These are phyloP conservation scores for Grantiella picta DNA, from an alignment of 2,113 vertebrate species.

Conservation along the genomic window DNA sequence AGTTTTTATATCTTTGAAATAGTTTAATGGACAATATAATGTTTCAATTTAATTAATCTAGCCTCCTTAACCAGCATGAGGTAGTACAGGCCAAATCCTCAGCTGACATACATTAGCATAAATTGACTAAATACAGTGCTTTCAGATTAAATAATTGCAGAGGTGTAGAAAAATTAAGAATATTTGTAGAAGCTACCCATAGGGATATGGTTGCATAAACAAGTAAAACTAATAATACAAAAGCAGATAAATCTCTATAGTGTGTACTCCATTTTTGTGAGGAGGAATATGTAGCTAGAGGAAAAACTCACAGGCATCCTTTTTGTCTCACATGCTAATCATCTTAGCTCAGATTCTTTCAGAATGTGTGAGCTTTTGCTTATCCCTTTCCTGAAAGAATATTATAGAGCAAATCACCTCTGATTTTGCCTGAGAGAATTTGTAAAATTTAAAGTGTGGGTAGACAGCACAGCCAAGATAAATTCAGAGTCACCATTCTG, in stretches of 20 bases:
- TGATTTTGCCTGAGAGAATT: background rate
- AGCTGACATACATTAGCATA: background rate
- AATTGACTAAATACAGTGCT: background rate
- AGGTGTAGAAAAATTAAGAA: background rate
- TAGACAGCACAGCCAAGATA: background rate
- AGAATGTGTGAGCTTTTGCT: background rate
- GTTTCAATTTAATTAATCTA: background rate
- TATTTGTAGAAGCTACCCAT: background rate
- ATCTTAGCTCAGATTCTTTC: background rate
- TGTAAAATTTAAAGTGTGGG: background rate
- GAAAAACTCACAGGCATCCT: background rate
- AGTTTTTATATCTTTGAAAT: background rate
- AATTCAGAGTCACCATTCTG: background rate
- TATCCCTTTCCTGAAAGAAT: background rate
- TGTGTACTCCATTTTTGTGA: background rate
- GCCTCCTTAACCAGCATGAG: background rate
- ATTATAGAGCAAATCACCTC: background rate
- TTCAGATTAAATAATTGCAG: background rate
- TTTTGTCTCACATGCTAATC: background rate
- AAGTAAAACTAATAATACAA: background rate
- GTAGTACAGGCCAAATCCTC: background rate
- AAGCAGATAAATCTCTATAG: background rate
- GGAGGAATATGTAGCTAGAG: background rate
- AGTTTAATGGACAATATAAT: background rate
- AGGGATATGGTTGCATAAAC: background rate